phyloP scores from a whole-genome alignment of 2,797 vertebrate species.

The Onychomys torridus region DNA sequence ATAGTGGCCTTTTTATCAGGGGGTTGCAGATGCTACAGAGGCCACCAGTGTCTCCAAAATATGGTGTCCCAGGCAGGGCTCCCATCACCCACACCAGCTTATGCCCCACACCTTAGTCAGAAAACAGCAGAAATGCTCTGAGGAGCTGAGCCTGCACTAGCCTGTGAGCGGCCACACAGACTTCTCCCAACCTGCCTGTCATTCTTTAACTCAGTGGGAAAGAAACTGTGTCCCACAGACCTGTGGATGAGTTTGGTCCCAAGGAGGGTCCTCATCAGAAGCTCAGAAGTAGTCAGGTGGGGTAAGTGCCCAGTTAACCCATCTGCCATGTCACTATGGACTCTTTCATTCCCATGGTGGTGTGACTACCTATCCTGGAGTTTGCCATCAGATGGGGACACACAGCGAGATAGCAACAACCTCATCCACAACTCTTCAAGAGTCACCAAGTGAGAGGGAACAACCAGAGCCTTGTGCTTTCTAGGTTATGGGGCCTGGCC shows the following conservation, averaged over 20 bases:
- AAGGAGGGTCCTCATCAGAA: background rate
- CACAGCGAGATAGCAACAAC: fast-evolving
- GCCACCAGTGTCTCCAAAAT: fast-evolving
- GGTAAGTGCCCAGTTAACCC: fast-evolving
- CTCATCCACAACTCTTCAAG: background rate
- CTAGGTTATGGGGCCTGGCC: background rate
- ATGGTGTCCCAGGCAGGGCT: background rate
- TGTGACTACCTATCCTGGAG: background rate
- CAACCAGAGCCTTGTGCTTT: fast-evolving
- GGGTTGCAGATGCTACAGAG: background rate
- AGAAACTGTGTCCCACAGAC: background rate
- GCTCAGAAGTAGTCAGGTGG: background rate
- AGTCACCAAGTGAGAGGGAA: fast-evolving
- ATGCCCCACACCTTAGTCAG: background rate
- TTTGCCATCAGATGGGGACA: background rate
- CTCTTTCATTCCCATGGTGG: fast-evolving
- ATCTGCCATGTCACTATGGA: fast-evolving
- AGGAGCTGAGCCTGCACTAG: fast-evolving
- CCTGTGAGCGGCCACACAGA: fast-evolving
- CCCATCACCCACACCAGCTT: fast-evolving
- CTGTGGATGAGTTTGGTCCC: background rate
- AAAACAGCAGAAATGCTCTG: fast-evolving
- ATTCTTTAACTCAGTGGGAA: background rate
- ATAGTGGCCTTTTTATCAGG: background rate
- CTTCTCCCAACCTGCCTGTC: fast-evolving